Conservation (phyloP, 2,113 vertebrate species). For the Psittacara wagleri region DNA sequence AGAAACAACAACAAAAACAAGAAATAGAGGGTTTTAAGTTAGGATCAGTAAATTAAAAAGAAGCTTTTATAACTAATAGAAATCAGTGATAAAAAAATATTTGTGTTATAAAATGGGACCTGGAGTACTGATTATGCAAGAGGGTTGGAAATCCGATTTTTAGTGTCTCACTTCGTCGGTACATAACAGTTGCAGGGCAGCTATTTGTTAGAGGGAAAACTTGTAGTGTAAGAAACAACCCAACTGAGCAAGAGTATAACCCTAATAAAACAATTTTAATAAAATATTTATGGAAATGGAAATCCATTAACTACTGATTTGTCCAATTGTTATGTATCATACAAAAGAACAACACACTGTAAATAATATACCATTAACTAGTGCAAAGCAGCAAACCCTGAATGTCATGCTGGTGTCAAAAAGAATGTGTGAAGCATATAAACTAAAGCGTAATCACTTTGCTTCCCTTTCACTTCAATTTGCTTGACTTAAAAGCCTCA, state of each 20-base stretch:
- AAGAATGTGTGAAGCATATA: neutral
- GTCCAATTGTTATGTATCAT: neutral
- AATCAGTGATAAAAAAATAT: neutral
- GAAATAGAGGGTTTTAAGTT: neutral
- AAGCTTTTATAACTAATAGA: constrained; percentile 15
- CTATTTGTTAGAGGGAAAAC: neutral
- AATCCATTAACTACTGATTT: neutral
- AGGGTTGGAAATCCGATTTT: neutral
- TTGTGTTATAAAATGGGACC: neutral
- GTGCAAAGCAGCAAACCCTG: neutral
- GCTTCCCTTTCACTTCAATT: neutral
- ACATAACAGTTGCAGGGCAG: neutral
- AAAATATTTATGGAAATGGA: neutral
- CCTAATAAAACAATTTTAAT: neutral
- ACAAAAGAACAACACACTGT: neutral
- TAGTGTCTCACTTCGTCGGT: neutral
- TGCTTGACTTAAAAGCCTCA: neutral
- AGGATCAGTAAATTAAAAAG: constrained; percentile 3
- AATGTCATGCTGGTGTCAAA: neutral
- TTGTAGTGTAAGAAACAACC: neutral
- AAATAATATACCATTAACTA: neutral
- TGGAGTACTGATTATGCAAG: neutral
- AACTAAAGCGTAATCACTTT: neutral
- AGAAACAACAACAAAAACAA: constrained; percentile 6
- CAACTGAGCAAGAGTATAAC: neutral